Conservation (phyloP, 2,113 vertebrate genomes). For the Copsychus sechellarum region DNA sequence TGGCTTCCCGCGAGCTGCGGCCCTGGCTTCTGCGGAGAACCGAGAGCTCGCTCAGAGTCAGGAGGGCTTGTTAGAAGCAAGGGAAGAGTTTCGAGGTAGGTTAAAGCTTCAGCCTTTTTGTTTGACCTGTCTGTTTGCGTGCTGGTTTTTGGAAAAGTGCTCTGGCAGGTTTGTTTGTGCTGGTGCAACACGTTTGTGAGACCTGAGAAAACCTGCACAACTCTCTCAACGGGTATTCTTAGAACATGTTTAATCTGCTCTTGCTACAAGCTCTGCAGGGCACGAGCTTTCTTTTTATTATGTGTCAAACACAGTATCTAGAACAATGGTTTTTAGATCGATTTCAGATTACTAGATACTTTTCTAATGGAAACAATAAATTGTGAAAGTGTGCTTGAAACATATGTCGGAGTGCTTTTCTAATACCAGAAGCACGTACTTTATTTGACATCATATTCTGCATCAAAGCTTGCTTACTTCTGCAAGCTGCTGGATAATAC, state of each 20-base stretch:
- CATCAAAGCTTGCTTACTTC: background rate
- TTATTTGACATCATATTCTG: background rate
- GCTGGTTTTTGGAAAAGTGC: conserved; percentile 3
- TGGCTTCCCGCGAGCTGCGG: background rate
- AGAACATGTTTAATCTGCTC: background rate
- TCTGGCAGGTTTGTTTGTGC: conserved; percentile 23
- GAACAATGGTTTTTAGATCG: conserved; percentile 18
- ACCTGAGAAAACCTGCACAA: conserved; percentile 21
- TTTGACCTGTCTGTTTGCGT: background rate
- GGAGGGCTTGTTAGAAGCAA: conserved; percentile 11
- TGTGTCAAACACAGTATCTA: background rate
- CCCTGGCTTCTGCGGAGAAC: background rate
- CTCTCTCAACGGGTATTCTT: background rate
- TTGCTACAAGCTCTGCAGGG: background rate
- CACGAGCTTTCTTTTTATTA: background rate
- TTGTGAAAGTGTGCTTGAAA: background rate
- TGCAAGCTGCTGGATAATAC: background rate
- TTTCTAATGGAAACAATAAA: conserved; percentile 17
- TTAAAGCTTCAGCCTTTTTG: background rate
- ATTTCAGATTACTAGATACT: background rate
- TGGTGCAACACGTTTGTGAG: background rate
- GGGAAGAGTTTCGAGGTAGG: background rate
- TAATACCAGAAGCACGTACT: background rate
- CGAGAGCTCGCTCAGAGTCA: background rate
- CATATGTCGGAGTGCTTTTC: background rate